These are phyloP conservation scores for Mixornis gularis DNA, from an alignment of 2,113 vertebrate species.

Conservation along the genomic window DNA sequence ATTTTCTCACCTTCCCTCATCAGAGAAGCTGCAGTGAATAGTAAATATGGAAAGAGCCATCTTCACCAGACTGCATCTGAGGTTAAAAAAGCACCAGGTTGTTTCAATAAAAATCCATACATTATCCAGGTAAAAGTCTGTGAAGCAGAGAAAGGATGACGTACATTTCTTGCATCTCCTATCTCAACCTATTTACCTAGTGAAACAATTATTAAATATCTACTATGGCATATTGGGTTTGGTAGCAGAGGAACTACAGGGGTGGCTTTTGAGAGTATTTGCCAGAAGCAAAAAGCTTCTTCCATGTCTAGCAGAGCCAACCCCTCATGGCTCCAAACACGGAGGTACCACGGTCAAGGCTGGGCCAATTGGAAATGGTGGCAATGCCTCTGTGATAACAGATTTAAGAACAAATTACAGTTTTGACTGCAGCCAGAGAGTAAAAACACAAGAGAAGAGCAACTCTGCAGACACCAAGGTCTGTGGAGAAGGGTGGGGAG, in stretches of 20 bases:
- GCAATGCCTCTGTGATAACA: background rate
- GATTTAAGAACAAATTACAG: background rate
- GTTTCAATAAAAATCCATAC: background rate
- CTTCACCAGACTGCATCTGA: background rate
- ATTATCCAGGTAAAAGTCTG: background rate
- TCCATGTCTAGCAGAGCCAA: background rate
- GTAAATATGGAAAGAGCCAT: background rate
- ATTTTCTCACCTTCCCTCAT: background rate
- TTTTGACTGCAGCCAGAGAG: too few species aligned
- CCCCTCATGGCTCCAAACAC: fast-evolving
- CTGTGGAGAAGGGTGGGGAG: background rate
- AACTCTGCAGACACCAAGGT: background rate
- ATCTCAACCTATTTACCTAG: background rate
- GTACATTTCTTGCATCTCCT: fast-evolving
- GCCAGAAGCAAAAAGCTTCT: background rate
- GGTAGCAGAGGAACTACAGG: background rate
- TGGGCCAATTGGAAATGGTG: background rate
- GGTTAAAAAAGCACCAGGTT: background rate
- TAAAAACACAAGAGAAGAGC: background rate
- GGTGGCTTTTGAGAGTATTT: background rate
- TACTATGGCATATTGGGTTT: background rate
- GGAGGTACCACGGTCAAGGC: fast-evolving
- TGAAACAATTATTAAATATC: background rate
- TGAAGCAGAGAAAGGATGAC: background rate
- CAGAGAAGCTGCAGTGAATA: background rate